phyloP scores from a whole-genome alignment of 1,140 invertebrate genomes.

The Dreissena rostriformis region DNA sequence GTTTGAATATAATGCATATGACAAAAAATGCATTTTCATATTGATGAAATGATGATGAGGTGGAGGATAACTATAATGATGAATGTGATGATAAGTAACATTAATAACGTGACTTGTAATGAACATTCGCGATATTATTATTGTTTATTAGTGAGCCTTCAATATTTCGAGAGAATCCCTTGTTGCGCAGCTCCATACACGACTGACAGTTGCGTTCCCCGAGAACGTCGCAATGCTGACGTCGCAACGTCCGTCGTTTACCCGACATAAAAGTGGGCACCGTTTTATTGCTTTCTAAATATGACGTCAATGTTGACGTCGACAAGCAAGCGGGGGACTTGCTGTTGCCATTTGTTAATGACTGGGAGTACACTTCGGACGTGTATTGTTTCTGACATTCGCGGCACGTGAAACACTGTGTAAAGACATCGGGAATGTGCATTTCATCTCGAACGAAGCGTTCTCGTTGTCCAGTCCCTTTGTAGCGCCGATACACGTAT shows the following conservation, averaged over 20 bases:
- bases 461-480: slow-evolving; percentile 22
- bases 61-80: too few species aligned
- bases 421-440: slow-evolving; percentile 31
- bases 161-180: slow-evolving; percentile 30
- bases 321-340: not conserved
- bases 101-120: slow-evolving; percentile 21
- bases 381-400: slow-evolving; percentile 42
- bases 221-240: slow-evolving; percentile 45
- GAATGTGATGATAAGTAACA: too few species aligned
- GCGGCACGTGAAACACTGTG: slow-evolving; percentile 44
- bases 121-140: slow-evolving; percentile 29
- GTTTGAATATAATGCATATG: too few species aligned
- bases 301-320: not conserved
- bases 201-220: slow-evolving; percentile 44
- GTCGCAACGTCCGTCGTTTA: not conserved
- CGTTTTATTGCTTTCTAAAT: not conserved
- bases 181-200: slow-evolving; percentile 48
- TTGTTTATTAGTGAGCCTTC: slow-evolving; percentile 36
- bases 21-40: too few species aligned
- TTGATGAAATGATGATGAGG: too few species aligned
- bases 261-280: not conserved
- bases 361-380: slow-evolving; percentile 28
- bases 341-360: not conserved
- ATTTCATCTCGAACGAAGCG: slow-evolving; percentile 37
- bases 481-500: slow-evolving; percentile 13